Evolutionary conservation across 1,140 invertebrate species (phyloP), one percentile per base, ranked within the genome.

Genomic region (Aradophagus sp.): DNA sequence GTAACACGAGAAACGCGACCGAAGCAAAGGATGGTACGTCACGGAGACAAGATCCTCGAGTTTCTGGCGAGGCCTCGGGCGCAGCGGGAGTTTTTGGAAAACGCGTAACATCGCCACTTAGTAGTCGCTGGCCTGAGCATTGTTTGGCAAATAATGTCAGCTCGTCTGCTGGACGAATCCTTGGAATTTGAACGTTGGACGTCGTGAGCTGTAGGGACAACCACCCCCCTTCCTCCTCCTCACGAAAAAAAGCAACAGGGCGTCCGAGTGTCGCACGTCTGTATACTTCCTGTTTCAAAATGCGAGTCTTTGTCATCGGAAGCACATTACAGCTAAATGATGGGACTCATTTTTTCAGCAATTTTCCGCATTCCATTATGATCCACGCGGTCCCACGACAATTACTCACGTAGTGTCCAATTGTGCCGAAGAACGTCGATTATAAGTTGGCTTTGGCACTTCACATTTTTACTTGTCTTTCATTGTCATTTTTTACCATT

Each of bases 51-150:
- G 27, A 52, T 50, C 11, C 7, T 42, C 14, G 2, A 62, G 16
- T 31, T 47, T 45, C 39, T 44, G 6, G 17, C 16, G 14, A 55
- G 50, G 23, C 32, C 39, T 65, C 34, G 29, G n/a, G 13, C 78
- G 10, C 77, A 39, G 73, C 77, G 44, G 75, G 74, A 73, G 74
- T 73, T 77, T 76, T 77, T 76, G 62, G 59, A 77, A 79, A 77
- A 77, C 68, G 76, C 76, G 77, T 79, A 79, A 80, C 76, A 77
- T 77, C 69, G 70, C 71, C 75, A 78, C 77, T 80, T 78, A 78
- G 75, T 78, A 76, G 73, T 76, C 73, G 58, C 39, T 58, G 67
- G 52, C 61, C 55, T 61, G 12, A 55, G 73, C 52, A 80, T 80
- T 78, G 76, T 80, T 80, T 80, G 75, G 62, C 61, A 74, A 80